These are phyloP conservation scores for Sarcophaga peregrina DNA, from an alignment of 1,140 invertebrate species.

Conservation along the genomic window DNA sequence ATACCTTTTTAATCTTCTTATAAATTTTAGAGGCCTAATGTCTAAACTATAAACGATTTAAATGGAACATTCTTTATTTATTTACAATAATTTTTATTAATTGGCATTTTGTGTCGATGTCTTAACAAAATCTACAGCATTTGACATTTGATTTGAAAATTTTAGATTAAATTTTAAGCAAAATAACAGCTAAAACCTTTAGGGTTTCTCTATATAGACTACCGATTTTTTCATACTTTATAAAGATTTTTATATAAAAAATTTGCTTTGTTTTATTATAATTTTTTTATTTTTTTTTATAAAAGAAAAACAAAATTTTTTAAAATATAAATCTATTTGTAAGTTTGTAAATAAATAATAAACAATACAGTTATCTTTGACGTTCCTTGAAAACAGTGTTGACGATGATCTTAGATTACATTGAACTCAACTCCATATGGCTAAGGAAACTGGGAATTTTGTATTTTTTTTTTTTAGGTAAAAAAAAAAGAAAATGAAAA, in stretches of 20 bases:
- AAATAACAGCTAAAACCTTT: too few relatives aligned
- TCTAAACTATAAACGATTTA: too few relatives aligned
- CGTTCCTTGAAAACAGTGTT: slow-evolving; percentile 38
- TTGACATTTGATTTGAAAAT: too few relatives aligned
- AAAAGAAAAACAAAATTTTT: neutral
- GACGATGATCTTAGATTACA: slow-evolving; percentile 31
- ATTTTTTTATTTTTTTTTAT: neutral
- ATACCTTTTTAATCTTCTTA: too few relatives aligned
- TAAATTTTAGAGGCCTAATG: too few relatives aligned
- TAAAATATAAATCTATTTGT: slow-evolving; percentile 29
- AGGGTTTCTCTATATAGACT: too few relatives aligned
- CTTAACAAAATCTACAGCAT: too few relatives aligned
- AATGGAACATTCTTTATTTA: too few relatives aligned
- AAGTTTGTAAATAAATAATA: slow-evolving; percentile 42
- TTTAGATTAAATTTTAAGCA: too few relatives aligned
- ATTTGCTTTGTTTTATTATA: neutral
- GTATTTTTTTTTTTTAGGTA: neutral
- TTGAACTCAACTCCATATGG: neutral
- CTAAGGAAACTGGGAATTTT: neutral
- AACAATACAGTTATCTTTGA: slow-evolving; percentile 42
- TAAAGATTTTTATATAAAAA: slow-evolving; percentile 4
- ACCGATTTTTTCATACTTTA: too few relatives aligned
- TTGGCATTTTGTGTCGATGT: too few relatives aligned
- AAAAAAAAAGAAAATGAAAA: neutral
- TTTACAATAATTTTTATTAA: too few relatives aligned